phyloP scores from a whole-genome alignment of 2,113 vertebrate genomes.

The Xenopus borealis region DNA sequence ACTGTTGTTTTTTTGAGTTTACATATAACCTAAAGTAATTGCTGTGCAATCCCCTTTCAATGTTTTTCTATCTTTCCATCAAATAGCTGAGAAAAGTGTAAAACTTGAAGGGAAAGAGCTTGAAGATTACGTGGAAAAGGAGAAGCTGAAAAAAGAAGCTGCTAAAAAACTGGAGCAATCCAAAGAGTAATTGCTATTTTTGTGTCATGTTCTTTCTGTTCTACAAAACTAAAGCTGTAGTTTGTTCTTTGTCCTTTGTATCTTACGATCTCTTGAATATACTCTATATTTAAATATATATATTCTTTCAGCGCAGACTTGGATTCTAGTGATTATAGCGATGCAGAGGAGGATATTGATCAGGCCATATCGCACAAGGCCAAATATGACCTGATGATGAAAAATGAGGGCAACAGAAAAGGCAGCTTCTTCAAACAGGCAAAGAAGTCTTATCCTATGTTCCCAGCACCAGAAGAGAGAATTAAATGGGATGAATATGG shows the following conservation, averaged over 20 bases:
- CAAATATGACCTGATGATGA: constrained; percentile 99
- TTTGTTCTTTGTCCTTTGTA: background rate
- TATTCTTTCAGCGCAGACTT: constrained; percentile 79
- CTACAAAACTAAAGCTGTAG: background rate
- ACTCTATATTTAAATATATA: background rate
- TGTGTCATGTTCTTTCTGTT: background rate
- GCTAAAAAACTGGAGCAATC: constrained; percentile 95
- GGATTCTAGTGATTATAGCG: constrained; percentile 96
- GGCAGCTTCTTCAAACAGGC: constrained; percentile 98
- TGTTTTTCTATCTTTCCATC: too few relatives aligned
- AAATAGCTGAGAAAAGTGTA: constrained; percentile 85
- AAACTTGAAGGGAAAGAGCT: constrained; percentile 95
- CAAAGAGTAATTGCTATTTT: constrained; percentile 79
- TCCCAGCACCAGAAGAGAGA: constrained; percentile 90
- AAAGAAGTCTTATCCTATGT: constrained; percentile 98
- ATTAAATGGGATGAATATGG: constrained; percentile 99
- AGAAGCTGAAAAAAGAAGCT: constrained; percentile 94
- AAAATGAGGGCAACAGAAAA: constrained; percentile 89
- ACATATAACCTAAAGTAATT: too few relatives aligned
- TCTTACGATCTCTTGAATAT: background rate
- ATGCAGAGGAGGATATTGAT: constrained; percentile 91
- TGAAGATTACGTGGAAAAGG: constrained; percentile 92
- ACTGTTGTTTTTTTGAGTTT: too few relatives aligned
- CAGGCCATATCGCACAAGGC: constrained; percentile 82
- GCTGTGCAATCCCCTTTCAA: too few relatives aligned